Evolutionary conservation across 2,113 vertebrate species (phyloP).

Genomic region (Grammomys dolichurus): DNA sequence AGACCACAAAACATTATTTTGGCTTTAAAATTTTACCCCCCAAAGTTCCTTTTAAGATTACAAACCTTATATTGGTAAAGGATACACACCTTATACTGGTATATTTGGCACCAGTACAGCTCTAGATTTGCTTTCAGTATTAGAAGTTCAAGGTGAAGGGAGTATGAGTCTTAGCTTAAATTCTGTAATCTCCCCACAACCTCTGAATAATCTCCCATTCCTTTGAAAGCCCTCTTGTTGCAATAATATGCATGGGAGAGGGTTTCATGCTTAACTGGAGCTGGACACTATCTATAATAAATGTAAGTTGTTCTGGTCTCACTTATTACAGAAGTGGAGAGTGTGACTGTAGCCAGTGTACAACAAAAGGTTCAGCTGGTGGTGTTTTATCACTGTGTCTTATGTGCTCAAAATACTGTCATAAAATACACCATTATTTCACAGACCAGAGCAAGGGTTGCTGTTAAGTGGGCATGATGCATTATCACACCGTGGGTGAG

Average conservation of each 20-base stretch:
- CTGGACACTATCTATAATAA: neutral
- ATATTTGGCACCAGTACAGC: neutral
- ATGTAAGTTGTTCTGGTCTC: neutral
- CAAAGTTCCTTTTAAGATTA: neutral
- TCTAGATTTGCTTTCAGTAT: neutral
- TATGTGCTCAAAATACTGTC: neutral
- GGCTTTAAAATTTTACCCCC: slow-evolving; percentile 36
- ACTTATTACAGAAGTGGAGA: neutral
- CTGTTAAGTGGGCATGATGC: neutral
- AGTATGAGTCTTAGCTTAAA: neutral
- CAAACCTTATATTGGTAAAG: too few species aligned
- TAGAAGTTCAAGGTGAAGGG: neutral
- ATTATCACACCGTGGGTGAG: neutral
- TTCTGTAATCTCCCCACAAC: neutral
- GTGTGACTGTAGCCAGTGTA: neutral
- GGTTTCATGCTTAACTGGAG: neutral
- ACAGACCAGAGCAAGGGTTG: neutral
- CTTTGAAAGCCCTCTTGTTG: neutral
- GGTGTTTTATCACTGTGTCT: neutral
- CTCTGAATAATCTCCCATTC: neutral
- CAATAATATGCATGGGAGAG: neutral
- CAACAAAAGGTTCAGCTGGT: neutral
- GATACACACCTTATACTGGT: neutral
- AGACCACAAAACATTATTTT: neutral
- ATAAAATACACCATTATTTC: neutral